Conservation (phyloP, 2,113 vertebrate genomes). For the Dendrocopos noguchii region DNA sequence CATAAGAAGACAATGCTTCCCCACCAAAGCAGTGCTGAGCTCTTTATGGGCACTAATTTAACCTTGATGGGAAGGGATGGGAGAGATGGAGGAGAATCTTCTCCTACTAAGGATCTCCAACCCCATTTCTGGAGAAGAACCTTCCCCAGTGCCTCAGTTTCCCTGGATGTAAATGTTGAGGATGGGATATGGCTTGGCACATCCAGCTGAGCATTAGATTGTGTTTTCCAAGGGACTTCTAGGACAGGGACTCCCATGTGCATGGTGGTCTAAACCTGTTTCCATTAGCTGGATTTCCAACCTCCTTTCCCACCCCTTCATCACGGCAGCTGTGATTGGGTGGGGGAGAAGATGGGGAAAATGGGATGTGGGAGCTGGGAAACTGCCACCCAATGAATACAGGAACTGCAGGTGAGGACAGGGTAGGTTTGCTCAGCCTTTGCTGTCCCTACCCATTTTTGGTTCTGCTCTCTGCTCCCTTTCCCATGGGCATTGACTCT, state of each 20-base stretch:
- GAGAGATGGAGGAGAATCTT: background rate
- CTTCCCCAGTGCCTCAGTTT: background rate
- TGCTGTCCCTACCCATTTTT: rapidly evolving
- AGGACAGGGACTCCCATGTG: rapidly evolving
- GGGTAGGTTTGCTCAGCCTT: background rate
- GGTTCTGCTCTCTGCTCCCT: background rate
- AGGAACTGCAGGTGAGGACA: background rate
- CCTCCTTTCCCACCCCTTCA: background rate
- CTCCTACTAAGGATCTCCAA: background rate
- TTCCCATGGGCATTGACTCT: background rate
- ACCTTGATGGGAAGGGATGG: rapidly evolving
- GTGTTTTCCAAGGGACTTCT: rapidly evolving
- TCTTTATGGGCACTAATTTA: background rate
- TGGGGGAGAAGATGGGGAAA: background rate
- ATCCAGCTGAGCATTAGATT: too few species aligned
- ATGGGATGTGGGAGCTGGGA: rapidly evolving
- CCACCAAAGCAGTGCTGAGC: rapidly evolving
- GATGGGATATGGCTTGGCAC: rapidly evolving
- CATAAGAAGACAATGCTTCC: rapidly evolving
- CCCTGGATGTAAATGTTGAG: background rate
- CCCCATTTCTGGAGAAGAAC: background rate
- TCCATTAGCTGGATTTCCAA: background rate
- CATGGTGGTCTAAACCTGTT: background rate
- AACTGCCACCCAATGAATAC: rapidly evolving
- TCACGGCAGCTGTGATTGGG: rapidly evolving